These are phyloP conservation scores for Argentina silus DNA, from an alignment of 2,797 vertebrate species.

Conservation along the genomic window DNA sequence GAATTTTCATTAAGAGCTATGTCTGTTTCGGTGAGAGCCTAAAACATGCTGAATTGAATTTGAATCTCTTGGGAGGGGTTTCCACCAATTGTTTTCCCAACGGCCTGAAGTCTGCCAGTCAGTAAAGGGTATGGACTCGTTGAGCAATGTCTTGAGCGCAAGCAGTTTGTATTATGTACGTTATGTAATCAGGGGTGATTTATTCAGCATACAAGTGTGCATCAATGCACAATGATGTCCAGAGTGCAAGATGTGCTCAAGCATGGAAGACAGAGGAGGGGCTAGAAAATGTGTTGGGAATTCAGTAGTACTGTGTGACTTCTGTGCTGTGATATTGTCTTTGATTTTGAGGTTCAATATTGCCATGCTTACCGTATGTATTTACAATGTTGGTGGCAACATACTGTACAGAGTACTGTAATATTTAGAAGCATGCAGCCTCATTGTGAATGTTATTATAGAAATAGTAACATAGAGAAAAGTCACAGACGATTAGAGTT, in stretches of 20 bases:
- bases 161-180: slow-evolving; percentile 40
- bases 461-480: neutral
- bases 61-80: slow-evolving; percentile 27
- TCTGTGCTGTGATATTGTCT: slow-evolving; percentile 14
- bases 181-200: slow-evolving; percentile 64
- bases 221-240: slow-evolving; percentile 61
- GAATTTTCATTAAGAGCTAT: neutral
- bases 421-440: too few relatives aligned
- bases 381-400: neutral
- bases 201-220: slow-evolving; percentile 62
- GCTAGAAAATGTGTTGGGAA: slow-evolving; percentile 25
- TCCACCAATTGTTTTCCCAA: slow-evolving; percentile 40
- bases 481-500: neutral
- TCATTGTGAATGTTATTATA: neutral
- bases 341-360: slow-evolving; percentile 17
- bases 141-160: slow-evolving; percentile 39
- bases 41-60: slow-evolving; percentile 19
- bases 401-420: neutral
- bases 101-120: slow-evolving; percentile 29
- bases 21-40: slow-evolving; percentile 16
- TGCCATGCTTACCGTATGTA: neutral
- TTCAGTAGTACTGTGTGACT: slow-evolving; percentile 25
- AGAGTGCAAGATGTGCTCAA: slow-evolving; percentile 53
- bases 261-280: slow-evolving; percentile 46
- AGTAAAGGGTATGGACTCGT: slow-evolving; percentile 26